Base-by-base conservation (phyloP, 2,888 invertebrate genomes). In the Charanyca ferruginea region DNA sequence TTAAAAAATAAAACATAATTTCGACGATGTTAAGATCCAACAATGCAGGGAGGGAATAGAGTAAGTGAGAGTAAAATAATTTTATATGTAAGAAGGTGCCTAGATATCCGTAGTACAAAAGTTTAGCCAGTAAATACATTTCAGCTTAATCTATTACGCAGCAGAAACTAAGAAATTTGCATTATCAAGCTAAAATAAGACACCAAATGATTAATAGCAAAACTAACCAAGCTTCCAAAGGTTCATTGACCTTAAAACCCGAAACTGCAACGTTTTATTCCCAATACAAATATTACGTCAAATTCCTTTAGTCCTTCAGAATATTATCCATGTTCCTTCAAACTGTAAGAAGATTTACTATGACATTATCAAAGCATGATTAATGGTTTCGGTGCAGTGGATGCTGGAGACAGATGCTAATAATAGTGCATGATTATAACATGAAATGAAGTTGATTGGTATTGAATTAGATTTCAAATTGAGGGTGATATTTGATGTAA, bases 351-450 rank as follows among this genome's bases (percentile, higher is more conserved):
- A 32, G 32, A 32, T 9, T 2, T 11, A 32, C 35, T n/a, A 35
- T 51, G 54, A 52, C 44, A 61, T 51, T 61, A 42, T 25, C 28
- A 59, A 55, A 52, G 22, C 9, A 32, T 78, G 79, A 77, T 77
- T 74, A 61, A 77, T 77, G 79, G 18, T 28, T 42, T 3, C 13
- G 7, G 18, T 23, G 48, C 13, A 49, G 54, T 41, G 11, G 28
- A 67, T 32, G 16, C 38, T 16, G 41, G 51, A 20, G 55, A 68
- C 74, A 68, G 47, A 41, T 38, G 11, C 7, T 62, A 74, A 78
- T 73, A 70, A 74, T 54, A 63, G 28, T 13, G 52, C 22, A 20
- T 51, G 35, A 68, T 68, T 68, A 51, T 13, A 49, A 58, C 61
- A 77, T 77, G 28, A 55, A 77, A 75, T 6, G 61, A 61, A 25